Evolutionary conservation across 2,888 invertebrate genomes (phyloP).

Genomic region (Syritta pipiens): DNA sequence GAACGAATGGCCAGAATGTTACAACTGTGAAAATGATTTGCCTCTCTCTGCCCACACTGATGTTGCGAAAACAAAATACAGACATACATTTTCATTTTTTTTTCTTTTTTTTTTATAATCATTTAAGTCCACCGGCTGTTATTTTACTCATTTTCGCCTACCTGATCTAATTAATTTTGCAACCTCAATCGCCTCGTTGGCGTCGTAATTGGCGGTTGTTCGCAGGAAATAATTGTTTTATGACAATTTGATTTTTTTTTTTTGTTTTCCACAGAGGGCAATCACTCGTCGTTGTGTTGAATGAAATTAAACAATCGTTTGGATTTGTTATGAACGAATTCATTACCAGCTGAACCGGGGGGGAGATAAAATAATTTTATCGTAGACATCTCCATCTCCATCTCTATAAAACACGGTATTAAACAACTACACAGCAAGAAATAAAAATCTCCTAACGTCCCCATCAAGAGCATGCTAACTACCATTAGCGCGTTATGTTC

Average conservation of each 20-base stretch:
- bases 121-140: background rate
- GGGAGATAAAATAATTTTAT: constrained; percentile 50
- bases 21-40: constrained; percentile 5
- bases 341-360: constrained; percentile 33
- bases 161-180: constrained; percentile 22
- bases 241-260: constrained; percentile 6
- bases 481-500: constrained; percentile 60
- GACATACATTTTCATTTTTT: background rate
- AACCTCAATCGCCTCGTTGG: background rate
- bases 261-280: background rate
- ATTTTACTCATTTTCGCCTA: background rate
- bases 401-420: constrained; percentile 62
- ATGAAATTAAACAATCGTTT: constrained; percentile 15
- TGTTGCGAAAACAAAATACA: too few species aligned
- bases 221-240: constrained; percentile 3
- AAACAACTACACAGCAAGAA: constrained; percentile 59
- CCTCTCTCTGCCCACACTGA: background rate
- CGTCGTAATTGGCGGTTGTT: background rate
- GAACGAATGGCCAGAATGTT: too few species aligned
- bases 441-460: constrained; percentile 62
- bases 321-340: constrained; percentile 35
- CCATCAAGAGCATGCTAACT: constrained; percentile 67
- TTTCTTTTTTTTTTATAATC: background rate
- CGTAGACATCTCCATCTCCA: constrained; percentile 27
- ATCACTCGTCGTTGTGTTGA: background rate